Evolutionary conservation across 35 echinoderm and acorn worm species (phyloP), one percentile per base, ranked within the genome.

Genomic region (Heliocidaris tuberculata): DNA sequence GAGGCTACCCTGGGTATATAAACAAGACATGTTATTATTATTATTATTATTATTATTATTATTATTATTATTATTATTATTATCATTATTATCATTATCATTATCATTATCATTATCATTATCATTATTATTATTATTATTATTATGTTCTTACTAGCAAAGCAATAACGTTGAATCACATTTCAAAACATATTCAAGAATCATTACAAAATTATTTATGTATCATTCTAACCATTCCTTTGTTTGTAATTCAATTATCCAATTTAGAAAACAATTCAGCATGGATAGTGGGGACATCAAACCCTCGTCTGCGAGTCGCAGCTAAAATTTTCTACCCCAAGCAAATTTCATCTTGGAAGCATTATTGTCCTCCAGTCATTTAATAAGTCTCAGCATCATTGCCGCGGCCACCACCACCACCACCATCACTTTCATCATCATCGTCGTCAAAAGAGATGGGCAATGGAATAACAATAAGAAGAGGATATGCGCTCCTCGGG

Each of bases 331-430:
- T 85, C 19, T 12, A 89, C 87, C 87, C 47, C 31, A 27, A 89
- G 87, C 87, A 47, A 32, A 47, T 89, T 89, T 89, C 87, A 89
- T 89, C 87, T 89, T 27, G 12, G 31, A 47, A 32, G 87, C 87
- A 47, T 89, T 19, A 27, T 17, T 15, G 47, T 89, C 87, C 87
- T 89, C 87, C 31, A 47, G 87, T 47, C 87, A 89, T 89, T 89
- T 89, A 89, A 89, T 89, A 89, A 89, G 87, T 89, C 87, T 42
- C 87, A 21, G 12, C 87, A 47, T 48, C 87, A 89, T 47, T n/a
- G n/a, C n/a, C 31, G 9, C 11, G 3, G 29, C 47, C 17, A 32
- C 31, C 5, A 89, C 9, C 12, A 89, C 2, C 19, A 86, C 27
- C n/a, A 86, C 12, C 31, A 86, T 12, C 85, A 27, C 31, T 13